Evolutionary conservation across 2,797 vertebrate species (phyloP).

Genomic region (Arvicola amphibius): DNA sequence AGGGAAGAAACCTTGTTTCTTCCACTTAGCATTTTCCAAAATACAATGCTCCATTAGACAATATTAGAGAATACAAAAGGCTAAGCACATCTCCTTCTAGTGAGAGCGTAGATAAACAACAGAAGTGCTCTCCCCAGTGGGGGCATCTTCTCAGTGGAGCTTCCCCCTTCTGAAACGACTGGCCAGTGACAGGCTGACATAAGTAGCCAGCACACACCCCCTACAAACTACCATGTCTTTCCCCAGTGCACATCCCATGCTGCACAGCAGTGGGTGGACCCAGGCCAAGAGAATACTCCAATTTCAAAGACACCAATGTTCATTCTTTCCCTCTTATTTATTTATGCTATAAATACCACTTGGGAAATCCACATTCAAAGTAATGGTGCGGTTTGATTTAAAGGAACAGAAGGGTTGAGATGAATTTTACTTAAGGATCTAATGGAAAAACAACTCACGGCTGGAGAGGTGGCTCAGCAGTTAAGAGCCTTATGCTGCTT

Average conservation of each 20-base stretch:
- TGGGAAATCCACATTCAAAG: not conserved
- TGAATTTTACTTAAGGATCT: conserved; percentile 1
- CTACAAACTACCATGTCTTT: not conserved
- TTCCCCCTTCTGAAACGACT: not conserved
- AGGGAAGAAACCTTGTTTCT: not conserved
- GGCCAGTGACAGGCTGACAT: not conserved
- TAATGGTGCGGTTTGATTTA: conserved; percentile 2
- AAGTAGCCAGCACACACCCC: not conserved
- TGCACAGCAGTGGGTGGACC: conserved; percentile 44
- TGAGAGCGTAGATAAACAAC: not conserved
- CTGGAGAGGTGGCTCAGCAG: not conserved
- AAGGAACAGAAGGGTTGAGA: not conserved
- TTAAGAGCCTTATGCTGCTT: too few relatives aligned
- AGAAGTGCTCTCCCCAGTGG: not conserved
- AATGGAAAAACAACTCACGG: conserved; percentile 34
- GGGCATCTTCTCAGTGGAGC: not conserved
- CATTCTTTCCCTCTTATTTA: conserved; percentile 14
- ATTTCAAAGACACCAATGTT: conserved; percentile 17
- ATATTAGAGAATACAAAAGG: not conserved
- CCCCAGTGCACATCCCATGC: not conserved
- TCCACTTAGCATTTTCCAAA: not conserved
- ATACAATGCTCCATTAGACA: not conserved
- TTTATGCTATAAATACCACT: not conserved
- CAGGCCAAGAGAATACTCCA: not conserved
- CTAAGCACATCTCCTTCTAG: not conserved